phyloP scores from a whole-genome alignment of 2,888 invertebrate genomes.

The Amphimallon solstitiale region DNA sequence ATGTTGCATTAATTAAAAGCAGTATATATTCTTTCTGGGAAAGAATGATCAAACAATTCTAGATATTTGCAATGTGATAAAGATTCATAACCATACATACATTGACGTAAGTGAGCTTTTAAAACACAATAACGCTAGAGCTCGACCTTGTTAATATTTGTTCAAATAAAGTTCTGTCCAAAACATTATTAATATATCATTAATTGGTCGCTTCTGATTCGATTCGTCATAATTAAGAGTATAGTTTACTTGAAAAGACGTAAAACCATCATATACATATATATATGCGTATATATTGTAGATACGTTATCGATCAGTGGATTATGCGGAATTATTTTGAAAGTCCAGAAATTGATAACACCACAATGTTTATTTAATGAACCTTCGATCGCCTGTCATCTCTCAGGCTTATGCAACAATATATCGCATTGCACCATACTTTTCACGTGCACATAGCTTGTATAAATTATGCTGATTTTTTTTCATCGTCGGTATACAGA shows the following conservation, averaged over 20 bases:
- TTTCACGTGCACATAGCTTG: neutral
- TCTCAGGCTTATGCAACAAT: constrained; percentile 28
- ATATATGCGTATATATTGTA: neutral
- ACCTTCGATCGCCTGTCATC: constrained; percentile 17
- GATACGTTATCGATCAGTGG: neutral
- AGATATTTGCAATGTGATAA: too few species aligned
- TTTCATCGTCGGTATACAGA: too few species aligned
- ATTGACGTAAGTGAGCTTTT: too few species aligned
- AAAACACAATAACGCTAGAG: too few species aligned
- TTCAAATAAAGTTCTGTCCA: neutral
- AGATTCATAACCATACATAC: too few species aligned
- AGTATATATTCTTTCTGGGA: too few species aligned
- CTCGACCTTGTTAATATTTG: too few species aligned
- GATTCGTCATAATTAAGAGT: constrained; percentile 6
- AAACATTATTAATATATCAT: constrained; percentile 13
- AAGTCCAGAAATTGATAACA: constrained; percentile 23
- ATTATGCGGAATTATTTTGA: constrained; percentile 18
- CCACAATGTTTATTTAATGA: constrained; percentile 10
- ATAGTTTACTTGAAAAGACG: neutral
- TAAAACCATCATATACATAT: neutral
- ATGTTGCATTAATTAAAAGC: too few species aligned
- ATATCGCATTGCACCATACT: constrained; percentile 1
- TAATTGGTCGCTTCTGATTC: neutral
- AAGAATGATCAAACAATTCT: too few species aligned
- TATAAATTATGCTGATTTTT: too few species aligned